These are phyloP conservation scores for Patella depressa DNA, from an alignment of 2,888 invertebrate genomes.

Conservation along the genomic window DNA sequence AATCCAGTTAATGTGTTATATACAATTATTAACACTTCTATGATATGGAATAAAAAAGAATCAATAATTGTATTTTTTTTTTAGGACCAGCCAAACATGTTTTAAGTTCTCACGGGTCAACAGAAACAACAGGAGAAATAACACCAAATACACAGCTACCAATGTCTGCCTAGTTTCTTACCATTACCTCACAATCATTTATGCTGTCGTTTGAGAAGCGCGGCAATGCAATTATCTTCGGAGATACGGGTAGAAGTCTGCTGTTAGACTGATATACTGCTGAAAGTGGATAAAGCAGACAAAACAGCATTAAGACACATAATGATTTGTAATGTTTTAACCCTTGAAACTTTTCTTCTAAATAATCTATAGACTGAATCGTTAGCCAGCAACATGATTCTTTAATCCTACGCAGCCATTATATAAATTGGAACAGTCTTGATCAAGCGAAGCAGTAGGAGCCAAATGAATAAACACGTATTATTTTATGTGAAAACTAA, in stretches of 20 bases:
- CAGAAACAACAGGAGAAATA: slow-evolving; percentile 68
- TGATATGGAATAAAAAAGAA: no score
- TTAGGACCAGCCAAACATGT: slow-evolving; percentile 52
- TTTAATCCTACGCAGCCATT: no score
- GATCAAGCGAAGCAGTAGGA: no score
- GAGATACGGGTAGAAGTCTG: slow-evolving; percentile 24
- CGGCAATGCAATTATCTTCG: slow-evolving; percentile 27
- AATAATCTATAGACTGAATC: no score
- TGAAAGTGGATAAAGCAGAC: slow-evolving; percentile 5
- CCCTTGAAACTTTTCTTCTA: no score
- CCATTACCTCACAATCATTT: not conserved
- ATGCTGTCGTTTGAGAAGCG: slow-evolving; percentile 21
- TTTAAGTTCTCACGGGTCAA: slow-evolving; percentile 41
- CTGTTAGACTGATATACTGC: slow-evolving; percentile 1
- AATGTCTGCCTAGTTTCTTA: slow-evolving; percentile 47
- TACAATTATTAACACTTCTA: no score
- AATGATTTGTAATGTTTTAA: not conserved
- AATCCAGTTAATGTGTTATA: no score
- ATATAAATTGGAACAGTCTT: no score
- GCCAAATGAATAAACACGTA: no score
- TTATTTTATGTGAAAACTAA: no score
- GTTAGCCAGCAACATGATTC: no score
- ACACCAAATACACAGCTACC: slow-evolving; percentile 71
- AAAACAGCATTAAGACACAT: slow-evolving; percentile 9
- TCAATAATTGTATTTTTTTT: slow-evolving; percentile 17